Conservation (phyloP, 2,113 vertebrate genomes). For the Myrmophylax atrothorax region DNA sequence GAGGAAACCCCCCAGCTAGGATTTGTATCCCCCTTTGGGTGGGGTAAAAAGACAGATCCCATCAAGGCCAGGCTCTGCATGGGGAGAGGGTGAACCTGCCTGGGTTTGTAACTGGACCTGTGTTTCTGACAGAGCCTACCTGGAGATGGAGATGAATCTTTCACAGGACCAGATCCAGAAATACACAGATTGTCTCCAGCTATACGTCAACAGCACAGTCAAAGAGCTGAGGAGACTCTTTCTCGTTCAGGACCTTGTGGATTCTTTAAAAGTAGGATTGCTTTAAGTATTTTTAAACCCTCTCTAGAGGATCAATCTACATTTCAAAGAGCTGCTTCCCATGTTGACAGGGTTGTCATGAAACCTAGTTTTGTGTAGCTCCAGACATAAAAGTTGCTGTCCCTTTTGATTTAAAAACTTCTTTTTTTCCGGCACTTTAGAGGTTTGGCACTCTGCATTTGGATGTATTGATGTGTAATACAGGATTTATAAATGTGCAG, state of each 20-base stretch:
- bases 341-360: neutral
- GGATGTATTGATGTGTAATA: neutral
- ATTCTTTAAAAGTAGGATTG: conserved; percentile 92
- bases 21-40: neutral
- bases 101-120: neutral
- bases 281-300: conserved; percentile 1
- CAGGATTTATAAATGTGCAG: neutral
- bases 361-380: neutral
- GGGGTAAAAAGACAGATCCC: neutral
- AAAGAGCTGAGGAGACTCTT: conserved; percentile 96
- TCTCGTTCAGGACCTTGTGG: conserved; percentile 96
- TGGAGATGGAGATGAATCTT: conserved; percentile 94
- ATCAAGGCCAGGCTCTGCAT: neutral
- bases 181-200: conserved; percentile 94
- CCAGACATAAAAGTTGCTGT: neutral
- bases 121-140: conserved; percentile 83
- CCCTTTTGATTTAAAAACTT: neutral
- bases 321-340: conserved; percentile 1
- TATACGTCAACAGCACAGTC: conserved; percentile 91
- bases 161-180: conserved; percentile 98
- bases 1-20: neutral
- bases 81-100: neutral
- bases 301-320: neutral
- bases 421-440: neutral
- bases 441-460: neutral